Evolutionary conservation across 2,797 vertebrate species (phyloP), one percentile per base, ranked within the genome.

Genomic region (Anolis apletophallus): DNA sequence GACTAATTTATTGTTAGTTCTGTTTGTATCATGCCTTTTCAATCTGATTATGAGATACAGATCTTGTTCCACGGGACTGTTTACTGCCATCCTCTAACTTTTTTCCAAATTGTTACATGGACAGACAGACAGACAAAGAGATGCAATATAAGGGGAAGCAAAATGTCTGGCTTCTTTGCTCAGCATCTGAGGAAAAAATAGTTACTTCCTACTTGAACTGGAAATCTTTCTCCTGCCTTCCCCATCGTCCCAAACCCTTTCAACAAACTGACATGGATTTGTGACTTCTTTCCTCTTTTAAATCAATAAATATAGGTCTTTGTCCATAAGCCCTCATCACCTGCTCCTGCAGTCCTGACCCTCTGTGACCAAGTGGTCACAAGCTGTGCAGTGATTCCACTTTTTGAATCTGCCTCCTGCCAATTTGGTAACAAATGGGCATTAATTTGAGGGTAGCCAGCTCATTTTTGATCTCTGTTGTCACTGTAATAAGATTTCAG

Each of bases 381-480:
- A 0, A 59, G 26, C 72, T 0, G 0, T 32, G 29, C 54, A 84
- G 76, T 88, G 0, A 0, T 59, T 83, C 52, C 8, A 61, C 82
- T 75, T 68, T 75, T n/a, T 36, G 40, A 75, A 46, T 5, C 34
- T n/a, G 17, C 34, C 16, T 29, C 19, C 32, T 67, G 9, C 40
- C 29, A 19, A 81, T 68, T 46, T 13, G 0, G 1, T n/a, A 59
- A 81, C 90, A 90, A 93, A 88, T 26, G 90, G 90, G 92, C 93
- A 93, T 90, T 92, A 86, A 88, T 93, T 85, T 29, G 93, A 93
- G 91, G 92, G 84, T 87, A 50, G 90, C 80, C 50, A 91, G 85
- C 87, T 90, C 90, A 36, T 88, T 85, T 7, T 36, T 0, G 57
- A 90, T 90, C 3, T 32, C 0, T 79, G 88, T 88, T 0, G 0